Conservation (phyloP, 2,113 vertebrate genomes). For the Chinchilla lanigera region DNA sequence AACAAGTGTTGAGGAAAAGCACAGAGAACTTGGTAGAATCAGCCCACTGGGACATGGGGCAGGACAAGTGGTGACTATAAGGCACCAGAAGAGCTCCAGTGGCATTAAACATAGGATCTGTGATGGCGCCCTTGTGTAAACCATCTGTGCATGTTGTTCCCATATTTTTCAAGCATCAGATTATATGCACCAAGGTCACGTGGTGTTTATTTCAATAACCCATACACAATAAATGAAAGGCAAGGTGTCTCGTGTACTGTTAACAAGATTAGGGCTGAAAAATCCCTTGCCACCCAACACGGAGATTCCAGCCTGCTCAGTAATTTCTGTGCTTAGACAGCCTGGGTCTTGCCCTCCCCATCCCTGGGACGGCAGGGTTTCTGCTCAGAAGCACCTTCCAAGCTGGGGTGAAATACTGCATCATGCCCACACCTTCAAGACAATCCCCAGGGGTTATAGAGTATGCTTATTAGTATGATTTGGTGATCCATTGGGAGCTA, state of each 20-base stretch:
- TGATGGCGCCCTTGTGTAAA: too few relatives aligned
- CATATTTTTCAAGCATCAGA: not conserved
- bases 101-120: fast-evolving
- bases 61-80: not conserved
- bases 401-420: too few relatives aligned
- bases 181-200: not conserved
- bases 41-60: not conserved
- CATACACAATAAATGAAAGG: not conserved
- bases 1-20: not conserved
- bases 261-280: not conserved
- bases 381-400: not conserved
- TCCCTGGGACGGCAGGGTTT: not conserved
- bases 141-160: not conserved
- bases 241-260: too few relatives aligned
- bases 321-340: not conserved
- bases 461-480: not conserved
- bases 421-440: too few relatives aligned
- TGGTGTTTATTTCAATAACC: not conserved
- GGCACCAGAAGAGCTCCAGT: not conserved
- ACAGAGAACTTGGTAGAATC: not conserved
- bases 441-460: not conserved
- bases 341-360: not conserved
- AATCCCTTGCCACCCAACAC: not conserved
- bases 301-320: not conserved
- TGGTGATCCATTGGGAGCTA: not conserved